Evolutionary conservation across 2,113 vertebrate genomes (phyloP).

Genomic region (Phyllostomus discolor): DNA sequence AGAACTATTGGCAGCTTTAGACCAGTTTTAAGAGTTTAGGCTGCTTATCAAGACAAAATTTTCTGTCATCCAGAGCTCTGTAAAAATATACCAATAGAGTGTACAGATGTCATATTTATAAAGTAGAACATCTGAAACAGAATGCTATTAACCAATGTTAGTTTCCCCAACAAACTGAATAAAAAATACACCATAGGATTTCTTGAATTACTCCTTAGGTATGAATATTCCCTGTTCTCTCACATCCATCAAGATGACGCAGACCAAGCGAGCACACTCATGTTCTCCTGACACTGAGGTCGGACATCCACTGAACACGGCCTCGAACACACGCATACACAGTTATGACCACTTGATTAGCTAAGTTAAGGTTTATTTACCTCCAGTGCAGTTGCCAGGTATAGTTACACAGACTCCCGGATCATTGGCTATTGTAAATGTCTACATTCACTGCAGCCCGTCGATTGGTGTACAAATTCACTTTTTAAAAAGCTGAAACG

Average conservation of each 20-base stretch:
- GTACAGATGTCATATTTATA: background rate
- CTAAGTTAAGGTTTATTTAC: background rate
- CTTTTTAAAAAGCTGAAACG: background rate
- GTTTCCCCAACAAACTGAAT: background rate
- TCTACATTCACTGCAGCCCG: background rate
- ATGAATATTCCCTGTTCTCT: background rate
- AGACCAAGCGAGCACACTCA: background rate
- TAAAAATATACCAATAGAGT: background rate
- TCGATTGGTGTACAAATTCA: background rate
- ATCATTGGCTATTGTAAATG: background rate
- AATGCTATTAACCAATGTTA: background rate
- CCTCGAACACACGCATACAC: background rate
- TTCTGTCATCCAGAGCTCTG: background rate
- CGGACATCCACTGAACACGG: background rate
- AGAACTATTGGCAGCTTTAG: background rate
- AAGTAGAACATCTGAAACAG: background rate
- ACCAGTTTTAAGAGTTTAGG: background rate
- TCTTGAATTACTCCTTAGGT: background rate
- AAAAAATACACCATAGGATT: background rate
- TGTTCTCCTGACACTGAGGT: background rate
- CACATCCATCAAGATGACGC: background rate
- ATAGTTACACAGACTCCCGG: background rate
- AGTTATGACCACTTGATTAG: background rate
- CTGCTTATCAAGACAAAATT: background rate
- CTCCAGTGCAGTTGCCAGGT: background rate